A percentile compares a stretch with the other conserved stretches of the same genome.
These are phyloP conservation scores for Theocolax elegans DNA, from an alignment of 1,140 invertebrate species.

Conservation along the genomic window DNA sequence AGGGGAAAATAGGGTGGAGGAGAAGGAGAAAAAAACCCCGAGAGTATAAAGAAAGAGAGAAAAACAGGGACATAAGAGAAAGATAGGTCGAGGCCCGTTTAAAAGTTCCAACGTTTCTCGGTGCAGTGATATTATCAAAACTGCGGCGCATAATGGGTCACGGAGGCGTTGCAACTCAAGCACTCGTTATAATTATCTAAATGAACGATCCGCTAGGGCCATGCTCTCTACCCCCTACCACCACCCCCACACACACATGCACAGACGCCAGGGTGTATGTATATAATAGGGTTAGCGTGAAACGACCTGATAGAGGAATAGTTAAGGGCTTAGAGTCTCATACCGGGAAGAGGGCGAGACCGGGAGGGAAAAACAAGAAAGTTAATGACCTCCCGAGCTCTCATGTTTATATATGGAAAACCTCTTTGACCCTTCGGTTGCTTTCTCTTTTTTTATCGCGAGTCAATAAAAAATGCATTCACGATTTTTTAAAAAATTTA, in stretches of 20 bases:
- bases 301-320: not conserved
- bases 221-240: no score
- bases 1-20: slow-evolving; percentile 8
- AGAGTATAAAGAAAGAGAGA: not conserved
- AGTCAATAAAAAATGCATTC: no score
- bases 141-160: slow-evolving; percentile 14
- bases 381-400: not conserved
- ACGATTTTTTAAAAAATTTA: no score
- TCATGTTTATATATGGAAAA: slow-evolving; percentile 5
- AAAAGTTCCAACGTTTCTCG: slow-evolving; percentile 17
- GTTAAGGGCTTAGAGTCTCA: no score
- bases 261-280: not conserved
- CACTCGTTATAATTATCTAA: slow-evolving; percentile 41
- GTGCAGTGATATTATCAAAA: slow-evolving; percentile 20
- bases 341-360: no score
- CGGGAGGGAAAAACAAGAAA: not conserved
- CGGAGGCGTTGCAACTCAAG: slow-evolving; percentile 9
- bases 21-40: not conserved
- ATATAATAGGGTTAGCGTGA: not conserved
- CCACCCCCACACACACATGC: not conserved
- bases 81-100: slow-evolving; percentile 18
- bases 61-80: not conserved
- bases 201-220: slow-evolving; percentile 27
- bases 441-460: no score
- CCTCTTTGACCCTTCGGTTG: no score